A percentile compares a stretch with the other conserved stretches of the same genome.
These are phyloP conservation scores for Zootermopsis nevadensis DNA, from an alignment of 2,888 invertebrate species.

Conservation along the genomic window DNA sequence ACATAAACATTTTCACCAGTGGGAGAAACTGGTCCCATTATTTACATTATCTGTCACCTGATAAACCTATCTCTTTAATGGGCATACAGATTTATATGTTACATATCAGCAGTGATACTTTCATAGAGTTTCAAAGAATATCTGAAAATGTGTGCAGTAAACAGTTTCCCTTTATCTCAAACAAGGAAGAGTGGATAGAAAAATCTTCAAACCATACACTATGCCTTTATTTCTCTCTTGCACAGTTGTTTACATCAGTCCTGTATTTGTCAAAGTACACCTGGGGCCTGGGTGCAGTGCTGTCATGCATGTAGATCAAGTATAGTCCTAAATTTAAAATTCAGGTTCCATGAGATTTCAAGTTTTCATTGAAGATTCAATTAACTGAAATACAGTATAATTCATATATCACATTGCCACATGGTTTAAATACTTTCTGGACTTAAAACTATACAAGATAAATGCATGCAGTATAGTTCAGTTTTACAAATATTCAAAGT, in stretches of 20 bases:
- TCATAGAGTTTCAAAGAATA: no score
- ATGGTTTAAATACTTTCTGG: neutral
- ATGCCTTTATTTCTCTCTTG: conserved; percentile 41
- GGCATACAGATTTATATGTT: no score
- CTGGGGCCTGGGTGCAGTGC: conserved; percentile 38
- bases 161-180: neutral
- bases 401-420: conserved; percentile 16
- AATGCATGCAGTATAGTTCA: neutral
- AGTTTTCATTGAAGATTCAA: neutral
- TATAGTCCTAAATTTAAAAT: neutral
- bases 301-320: neutral
- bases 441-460: neutral
- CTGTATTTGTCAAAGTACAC: conserved; percentile 36
- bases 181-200: neutral
- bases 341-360: neutral
- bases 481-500: neutral
- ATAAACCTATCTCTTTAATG: no score
- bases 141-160: no score
- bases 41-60: no score
- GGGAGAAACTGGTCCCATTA: no score
- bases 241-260: conserved; percentile 31
- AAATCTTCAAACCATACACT: conserved; percentile 27
- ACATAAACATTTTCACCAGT: no score
- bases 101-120: no score
- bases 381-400: neutral